Evolutionary conservation across 2,888 invertebrate genomes (phyloP), one percentile per base, ranked within the genome.

Genomic region (Nyleta sp.): DNA sequence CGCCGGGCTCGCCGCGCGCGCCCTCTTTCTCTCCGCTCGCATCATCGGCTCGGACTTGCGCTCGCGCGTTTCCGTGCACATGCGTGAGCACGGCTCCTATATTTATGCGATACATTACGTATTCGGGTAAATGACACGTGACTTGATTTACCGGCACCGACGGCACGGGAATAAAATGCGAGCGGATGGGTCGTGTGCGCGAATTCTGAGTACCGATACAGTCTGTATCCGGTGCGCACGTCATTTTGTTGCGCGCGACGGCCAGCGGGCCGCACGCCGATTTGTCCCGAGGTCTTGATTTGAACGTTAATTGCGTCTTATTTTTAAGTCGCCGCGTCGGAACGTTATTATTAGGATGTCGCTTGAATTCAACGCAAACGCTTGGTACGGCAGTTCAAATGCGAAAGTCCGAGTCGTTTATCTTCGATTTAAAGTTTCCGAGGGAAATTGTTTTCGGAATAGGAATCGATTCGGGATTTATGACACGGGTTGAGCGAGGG

Each of bases 61-160:
- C 15, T 11, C 50, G 72, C 72, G 70, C 75, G 68, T 75, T 75
- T 80, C 64, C 67, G 70, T 70, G 73, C 72, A 80, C 72, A 80
- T 76, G 70, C 76, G 76, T 78, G 76, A 76, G 72, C 79, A 79
- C 72, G 79, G 74, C 79, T 75, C 79, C 71, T 71, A 79, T 72
- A 80, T 80, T 72, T 71, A 76, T 76, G 80, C 71, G 68, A 75
- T 78, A 78, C 72, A 87, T 88, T 87, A 87, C 87, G 87, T 85
- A 88, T 88, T 86, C 87, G 86, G 85, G 86, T 88, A 88, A 89
- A 88, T 88, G 88, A 88, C 87, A 88, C 87, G 87, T 86, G 85
- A 85, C 86, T 87, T 89, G 88, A 89, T 89, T 89, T 87, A 88
- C 87, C 84, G 84, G 82, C 82, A 76, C 78, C 84, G 84, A 84